These are phyloP conservation scores for Pachyrhynchus sulphureomaculatus DNA, from an alignment of 1,140 invertebrate genomes.

Conservation along the genomic window DNA sequence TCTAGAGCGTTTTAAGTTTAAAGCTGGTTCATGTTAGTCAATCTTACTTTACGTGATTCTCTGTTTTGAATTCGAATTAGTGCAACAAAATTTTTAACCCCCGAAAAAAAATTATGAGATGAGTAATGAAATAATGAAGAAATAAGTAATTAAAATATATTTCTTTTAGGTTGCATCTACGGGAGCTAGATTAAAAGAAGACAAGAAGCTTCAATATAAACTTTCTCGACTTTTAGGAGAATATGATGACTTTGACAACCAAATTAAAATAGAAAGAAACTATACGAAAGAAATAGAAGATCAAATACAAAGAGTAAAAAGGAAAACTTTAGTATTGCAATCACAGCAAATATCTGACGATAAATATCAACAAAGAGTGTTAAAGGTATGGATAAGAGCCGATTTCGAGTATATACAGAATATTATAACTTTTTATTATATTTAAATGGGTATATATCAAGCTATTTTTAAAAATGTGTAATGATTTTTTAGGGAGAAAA, in stretches of 20 bases:
- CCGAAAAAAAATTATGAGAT: too few species aligned
- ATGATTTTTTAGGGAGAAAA: slow-evolving; percentile 52
- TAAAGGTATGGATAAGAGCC: slow-evolving; percentile 43
- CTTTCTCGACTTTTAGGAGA: slow-evolving; percentile 30
- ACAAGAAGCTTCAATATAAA: slow-evolving; percentile 51
- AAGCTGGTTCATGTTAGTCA: too few species aligned
- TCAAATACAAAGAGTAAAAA: slow-evolving; percentile 47
- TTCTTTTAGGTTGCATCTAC: slow-evolving; percentile 24
- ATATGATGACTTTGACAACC: slow-evolving; percentile 45
- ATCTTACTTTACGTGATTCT: too few species aligned
- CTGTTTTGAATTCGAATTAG: too few species aligned
- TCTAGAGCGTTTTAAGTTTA: too few species aligned
- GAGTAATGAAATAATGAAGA: too few species aligned
- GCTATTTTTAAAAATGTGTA: neutral
- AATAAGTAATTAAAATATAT: neutral
- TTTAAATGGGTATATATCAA: too few species aligned
- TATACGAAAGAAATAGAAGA: slow-evolving; percentile 52
- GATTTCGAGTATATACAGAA: neutral
- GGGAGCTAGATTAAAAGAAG: slow-evolving; percentile 29
- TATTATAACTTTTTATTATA: neutral
- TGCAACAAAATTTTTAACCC: too few species aligned
- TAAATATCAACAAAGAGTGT: slow-evolving; percentile 54
- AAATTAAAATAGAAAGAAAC: slow-evolving; percentile 46
- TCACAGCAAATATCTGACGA: slow-evolving; percentile 54
- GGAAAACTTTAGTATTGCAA: slow-evolving; percentile 41